Conservation (phyloP, 2,888 invertebrate genomes). For the Xylocampa areola region DNA sequence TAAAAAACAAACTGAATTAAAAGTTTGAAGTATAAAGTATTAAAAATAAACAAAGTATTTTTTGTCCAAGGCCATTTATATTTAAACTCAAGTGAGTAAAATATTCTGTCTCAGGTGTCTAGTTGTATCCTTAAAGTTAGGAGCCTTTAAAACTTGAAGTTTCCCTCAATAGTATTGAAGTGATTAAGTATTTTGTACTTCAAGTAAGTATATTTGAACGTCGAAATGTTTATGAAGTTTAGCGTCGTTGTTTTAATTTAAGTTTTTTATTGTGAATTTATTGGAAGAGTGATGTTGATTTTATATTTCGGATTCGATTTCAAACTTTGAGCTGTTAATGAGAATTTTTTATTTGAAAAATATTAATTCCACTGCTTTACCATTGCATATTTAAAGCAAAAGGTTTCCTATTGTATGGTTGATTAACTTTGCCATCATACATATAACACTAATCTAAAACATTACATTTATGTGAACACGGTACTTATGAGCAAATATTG, state of each 20-base stretch:
- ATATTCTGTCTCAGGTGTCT: slow-evolving; percentile 38
- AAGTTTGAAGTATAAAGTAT: not conserved
- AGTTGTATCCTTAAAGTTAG: slow-evolving; percentile 31
- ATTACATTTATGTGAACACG: too few relatives aligned
- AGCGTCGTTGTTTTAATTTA: slow-evolving; percentile 9
- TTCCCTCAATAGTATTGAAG: slow-evolving; percentile 23
- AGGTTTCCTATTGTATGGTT: too few relatives aligned
- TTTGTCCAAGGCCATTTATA: slow-evolving; percentile 11
- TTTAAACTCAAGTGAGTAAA: slow-evolving; percentile 21
- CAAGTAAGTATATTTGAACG: slow-evolving; percentile 33
- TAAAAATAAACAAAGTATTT: slow-evolving; percentile 5
- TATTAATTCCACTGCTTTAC: too few relatives aligned
- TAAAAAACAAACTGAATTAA: not conserved
- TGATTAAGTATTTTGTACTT: slow-evolving; percentile 43
- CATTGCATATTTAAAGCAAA: too few relatives aligned
- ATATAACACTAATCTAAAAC: too few relatives aligned
- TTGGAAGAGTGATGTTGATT: too few relatives aligned
- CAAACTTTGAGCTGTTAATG: too few relatives aligned
- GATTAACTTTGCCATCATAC: too few relatives aligned
- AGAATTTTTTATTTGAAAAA: too few relatives aligned
- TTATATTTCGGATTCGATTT: too few relatives aligned
- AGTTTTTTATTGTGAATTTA: not conserved
- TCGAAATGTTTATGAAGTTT: slow-evolving; percentile 31
- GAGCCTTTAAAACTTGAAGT: slow-evolving; percentile 41
- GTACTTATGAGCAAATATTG: too few relatives aligned